These are phyloP conservation scores for Myrmecobius fasciatus DNA, from an alignment of 2,113 vertebrate species.

Conservation along the genomic window DNA sequence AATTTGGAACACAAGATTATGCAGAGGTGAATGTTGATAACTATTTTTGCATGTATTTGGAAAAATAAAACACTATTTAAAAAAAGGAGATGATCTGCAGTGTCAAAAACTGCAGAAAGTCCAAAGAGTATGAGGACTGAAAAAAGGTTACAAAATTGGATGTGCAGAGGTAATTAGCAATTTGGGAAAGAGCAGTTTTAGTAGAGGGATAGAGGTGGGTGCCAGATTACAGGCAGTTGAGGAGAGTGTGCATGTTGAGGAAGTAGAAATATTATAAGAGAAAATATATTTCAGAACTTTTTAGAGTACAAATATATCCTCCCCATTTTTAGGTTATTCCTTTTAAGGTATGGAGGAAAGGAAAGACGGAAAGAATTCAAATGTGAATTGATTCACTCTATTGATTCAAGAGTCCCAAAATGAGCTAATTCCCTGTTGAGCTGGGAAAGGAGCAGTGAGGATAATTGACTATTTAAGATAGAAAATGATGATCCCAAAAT, in stretches of 20 bases:
- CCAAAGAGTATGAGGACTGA: background rate
- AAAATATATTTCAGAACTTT: background rate
- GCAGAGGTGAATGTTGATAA: too few relatives aligned
- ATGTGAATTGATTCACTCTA: background rate
- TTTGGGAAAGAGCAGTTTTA: background rate
- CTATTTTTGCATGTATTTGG: too few relatives aligned
- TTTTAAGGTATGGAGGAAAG: conserved; percentile 8
- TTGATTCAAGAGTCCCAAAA: background rate
- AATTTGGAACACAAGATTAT: too few relatives aligned
- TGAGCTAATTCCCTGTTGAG: background rate
- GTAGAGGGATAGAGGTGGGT: background rate
- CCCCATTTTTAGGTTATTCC: conserved; percentile 11
- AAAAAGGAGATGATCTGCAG: background rate
- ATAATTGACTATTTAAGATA: conserved; percentile 13
- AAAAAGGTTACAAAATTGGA: background rate
- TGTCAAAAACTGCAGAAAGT: background rate
- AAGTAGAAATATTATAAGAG: background rate
- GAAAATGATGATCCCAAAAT: background rate
- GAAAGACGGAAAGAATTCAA: conserved; percentile 10
- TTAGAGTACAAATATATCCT: background rate
- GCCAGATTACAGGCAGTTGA: background rate
- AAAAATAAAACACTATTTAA: too few relatives aligned
- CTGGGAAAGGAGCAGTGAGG: background rate
- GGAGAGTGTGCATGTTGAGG: background rate
- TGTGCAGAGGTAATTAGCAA: background rate